Base-by-base conservation (phyloP, 2,797 vertebrate genomes). In the Poecilia wingei region DNA sequence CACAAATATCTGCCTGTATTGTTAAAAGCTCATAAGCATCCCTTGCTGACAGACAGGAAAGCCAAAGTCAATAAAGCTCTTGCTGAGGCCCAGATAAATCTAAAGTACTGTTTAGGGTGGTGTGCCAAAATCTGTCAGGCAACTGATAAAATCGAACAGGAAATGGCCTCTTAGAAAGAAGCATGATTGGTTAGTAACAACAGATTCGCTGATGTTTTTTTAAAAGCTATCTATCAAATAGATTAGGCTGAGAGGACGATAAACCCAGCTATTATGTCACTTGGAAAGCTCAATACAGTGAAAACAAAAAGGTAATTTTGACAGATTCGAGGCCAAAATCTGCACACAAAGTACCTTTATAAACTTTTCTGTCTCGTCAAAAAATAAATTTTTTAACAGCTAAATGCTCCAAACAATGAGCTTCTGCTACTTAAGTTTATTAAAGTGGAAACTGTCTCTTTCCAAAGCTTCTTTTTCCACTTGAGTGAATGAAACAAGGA, bases 61-160 rank as follows among this genome's bases (percentile, higher is more conserved):
- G 72, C 79, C 90, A 86, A 87, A 89, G 87, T 89, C 85, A 92
- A 94, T 91, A 91, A 87, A 77, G 86, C 82, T 87, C 85, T 84
- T 77, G 87, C 87, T 82, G 87, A 84, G 82, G 82, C 71, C 6
- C 14, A 85, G 84, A 87, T 83, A 91, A 89, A 89, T 88, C 79
- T 79, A 79, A 57, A 80, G 71, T 9, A 43, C 76, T 39, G 79
- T 83, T 87, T 81, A 79, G 77, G 82, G 74, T 45, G 83, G 82
- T 75, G 71, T 73, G 84, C 87, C 88, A 91, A 87, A 87, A 85
- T 80, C 84, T 81, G 83, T 91, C 87, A 89, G 84, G 51, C 59
- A 6, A 79, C 64, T 70, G 89, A 93, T 90, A 80, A 82, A 77
- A 91, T 92, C 80, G 6, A 88, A 87, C 69, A 82, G 88, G 76